phyloP scores from a whole-genome alignment of 2,797 vertebrate species.

The Neosilurus hyrtlii region DNA sequence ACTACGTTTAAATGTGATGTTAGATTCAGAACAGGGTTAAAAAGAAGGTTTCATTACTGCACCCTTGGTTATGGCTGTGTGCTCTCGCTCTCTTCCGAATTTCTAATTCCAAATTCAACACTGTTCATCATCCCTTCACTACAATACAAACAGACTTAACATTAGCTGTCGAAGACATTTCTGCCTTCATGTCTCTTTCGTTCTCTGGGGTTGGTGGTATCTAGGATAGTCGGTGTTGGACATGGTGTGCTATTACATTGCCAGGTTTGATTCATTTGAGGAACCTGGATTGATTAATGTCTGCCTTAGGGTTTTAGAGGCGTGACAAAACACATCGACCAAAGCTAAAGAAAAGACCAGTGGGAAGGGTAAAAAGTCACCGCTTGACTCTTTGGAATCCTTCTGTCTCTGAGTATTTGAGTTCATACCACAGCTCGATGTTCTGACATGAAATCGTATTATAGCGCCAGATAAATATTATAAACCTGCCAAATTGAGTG shows the following conservation, averaged over 20 bases:
- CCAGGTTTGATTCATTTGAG: not conserved
- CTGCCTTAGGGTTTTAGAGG: not conserved
- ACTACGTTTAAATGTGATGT: not conserved
- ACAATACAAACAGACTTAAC: not conserved
- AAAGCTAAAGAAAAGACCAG: not conserved
- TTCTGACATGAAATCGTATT: not conserved
- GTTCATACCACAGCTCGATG: not conserved
- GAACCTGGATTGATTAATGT: not conserved
- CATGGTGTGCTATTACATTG: not conserved
- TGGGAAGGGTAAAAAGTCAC: not conserved
- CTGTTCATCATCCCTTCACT: not conserved
- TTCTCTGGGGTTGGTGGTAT: not conserved
- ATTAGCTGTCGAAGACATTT: not conserved
- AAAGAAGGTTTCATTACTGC: not conserved
- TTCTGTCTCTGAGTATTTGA: not conserved
- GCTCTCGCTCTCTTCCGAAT: not conserved
- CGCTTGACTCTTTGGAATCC: not conserved
- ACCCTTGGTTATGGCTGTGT: not conserved
- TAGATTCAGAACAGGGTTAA: not conserved
- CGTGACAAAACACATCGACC: not conserved
- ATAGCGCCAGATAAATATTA: not conserved
- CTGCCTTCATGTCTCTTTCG: not conserved
- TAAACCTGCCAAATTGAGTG: not conserved
- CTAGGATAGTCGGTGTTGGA: not conserved
- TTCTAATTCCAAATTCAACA: not conserved